A percentile compares a stretch with the other conserved stretches of the same genome.
Conservation (phyloP, 2,797 vertebrate species). For the Neomorphus geoffroyi region DNA sequence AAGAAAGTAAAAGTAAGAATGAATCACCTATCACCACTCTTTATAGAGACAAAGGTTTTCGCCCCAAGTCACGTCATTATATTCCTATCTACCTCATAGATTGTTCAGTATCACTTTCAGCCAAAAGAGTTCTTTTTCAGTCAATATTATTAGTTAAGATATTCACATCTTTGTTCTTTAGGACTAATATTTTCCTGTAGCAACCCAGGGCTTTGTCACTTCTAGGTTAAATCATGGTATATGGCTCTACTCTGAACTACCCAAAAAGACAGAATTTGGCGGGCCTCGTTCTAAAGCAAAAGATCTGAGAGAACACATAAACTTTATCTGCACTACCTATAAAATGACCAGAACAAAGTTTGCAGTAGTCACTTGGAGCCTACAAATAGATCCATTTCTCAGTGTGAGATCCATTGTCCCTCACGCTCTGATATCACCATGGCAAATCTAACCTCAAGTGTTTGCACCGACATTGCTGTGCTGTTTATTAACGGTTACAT, state of each 20-base stretch:
- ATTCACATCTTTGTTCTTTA: not conserved
- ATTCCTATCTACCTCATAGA: not conserved
- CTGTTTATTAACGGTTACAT: not conserved
- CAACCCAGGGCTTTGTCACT: not conserved
- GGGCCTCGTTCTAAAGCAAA: not conserved
- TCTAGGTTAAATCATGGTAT: not conserved
- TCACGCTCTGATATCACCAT: not conserved
- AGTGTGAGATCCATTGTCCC: not conserved
- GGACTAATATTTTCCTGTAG: not conserved
- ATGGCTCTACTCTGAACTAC: not conserved
- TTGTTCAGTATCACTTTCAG: not conserved
- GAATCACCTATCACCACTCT: not conserved
- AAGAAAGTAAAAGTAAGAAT: not conserved
- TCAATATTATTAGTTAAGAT: not conserved
- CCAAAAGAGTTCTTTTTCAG: not conserved
- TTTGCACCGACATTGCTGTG: not conserved
- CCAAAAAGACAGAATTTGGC: not conserved
- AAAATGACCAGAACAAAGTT: not conserved
- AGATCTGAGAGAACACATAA: not conserved
- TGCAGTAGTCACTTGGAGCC: not conserved
- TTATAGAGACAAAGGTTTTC: not conserved
- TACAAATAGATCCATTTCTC: not conserved
- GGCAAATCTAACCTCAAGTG: not conserved
- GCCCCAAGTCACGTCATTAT: not conserved
- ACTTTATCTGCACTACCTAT: not conserved